Evolutionary conservation across 2,113 vertebrate genomes (phyloP).

Genomic region (Poecilia latipinna): DNA sequence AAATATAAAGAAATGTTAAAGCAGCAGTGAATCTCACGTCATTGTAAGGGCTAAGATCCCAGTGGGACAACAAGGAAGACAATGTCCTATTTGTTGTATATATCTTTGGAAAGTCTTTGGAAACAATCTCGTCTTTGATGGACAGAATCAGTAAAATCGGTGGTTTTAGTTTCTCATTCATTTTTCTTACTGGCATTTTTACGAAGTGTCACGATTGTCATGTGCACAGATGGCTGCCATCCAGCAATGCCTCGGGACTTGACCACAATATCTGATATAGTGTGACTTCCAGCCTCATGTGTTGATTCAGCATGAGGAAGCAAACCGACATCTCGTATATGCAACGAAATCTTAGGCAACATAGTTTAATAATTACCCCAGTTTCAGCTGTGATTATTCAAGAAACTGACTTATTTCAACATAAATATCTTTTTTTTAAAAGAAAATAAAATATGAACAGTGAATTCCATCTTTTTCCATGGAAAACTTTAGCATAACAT

Average conservation of each 20-base stretch:
- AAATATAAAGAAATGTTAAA: no score
- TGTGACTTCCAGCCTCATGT: not conserved
- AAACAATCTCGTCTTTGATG: no score
- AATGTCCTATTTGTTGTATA: not conserved
- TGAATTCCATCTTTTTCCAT: not conserved
- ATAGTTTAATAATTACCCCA: not conserved
- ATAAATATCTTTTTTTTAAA: not conserved
- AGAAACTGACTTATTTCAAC: not conserved
- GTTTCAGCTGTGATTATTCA: not conserved
- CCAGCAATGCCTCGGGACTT: not conserved
- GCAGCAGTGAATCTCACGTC: conserved; percentile 19
- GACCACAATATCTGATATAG: conserved; percentile 19
- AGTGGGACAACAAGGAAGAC: not conserved
- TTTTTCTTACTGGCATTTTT: no score
- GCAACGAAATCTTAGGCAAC: conserved; percentile 9
- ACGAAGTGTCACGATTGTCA: conserved; percentile 1
- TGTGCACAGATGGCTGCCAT: not conserved
- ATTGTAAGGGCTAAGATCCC: conserved; percentile 25
- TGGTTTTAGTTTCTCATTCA: not conserved
- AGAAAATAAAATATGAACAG: not conserved
- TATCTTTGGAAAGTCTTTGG: no score
- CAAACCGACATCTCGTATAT: not conserved
- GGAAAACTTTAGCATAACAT: conserved; percentile 4
- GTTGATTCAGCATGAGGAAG: conserved; percentile 27
- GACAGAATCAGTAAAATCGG: not conserved